These are phyloP conservation scores for Panzeria rudis DNA, from an alignment of 2,888 invertebrate genomes.

Conservation along the genomic window DNA sequence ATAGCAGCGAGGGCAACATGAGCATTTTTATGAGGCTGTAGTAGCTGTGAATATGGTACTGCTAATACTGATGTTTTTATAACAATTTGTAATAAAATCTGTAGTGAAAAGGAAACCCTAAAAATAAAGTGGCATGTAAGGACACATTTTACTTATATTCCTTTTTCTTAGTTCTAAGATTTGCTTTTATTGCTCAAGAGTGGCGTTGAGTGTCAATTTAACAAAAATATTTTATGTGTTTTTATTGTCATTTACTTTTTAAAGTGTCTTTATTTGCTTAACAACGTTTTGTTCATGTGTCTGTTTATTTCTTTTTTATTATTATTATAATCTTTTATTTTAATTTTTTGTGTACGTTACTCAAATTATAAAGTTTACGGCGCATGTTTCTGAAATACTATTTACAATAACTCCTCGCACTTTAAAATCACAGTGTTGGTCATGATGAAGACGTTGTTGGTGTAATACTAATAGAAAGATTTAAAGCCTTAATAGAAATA, in stretches of 20 bases:
- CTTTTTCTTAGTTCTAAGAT: neutral
- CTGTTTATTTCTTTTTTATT: neutral
- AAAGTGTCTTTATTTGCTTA: slow-evolving; percentile 7
- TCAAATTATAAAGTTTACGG: slow-evolving; percentile 61
- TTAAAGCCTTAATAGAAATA: too few species aligned
- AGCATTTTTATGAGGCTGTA: neutral
- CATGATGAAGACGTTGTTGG: neutral
- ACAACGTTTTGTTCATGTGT: neutral
- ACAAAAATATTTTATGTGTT: slow-evolving; percentile 10
- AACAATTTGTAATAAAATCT: neutral
- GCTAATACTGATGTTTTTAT: neutral
- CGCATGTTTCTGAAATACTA: slow-evolving; percentile 62
- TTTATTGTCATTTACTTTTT: slow-evolving; percentile 15
- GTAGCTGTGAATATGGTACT: neutral
- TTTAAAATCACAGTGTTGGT: slow-evolving; percentile 7
- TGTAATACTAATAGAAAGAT: too few species aligned
- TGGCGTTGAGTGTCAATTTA: slow-evolving; percentile 58
- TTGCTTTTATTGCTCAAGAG: slow-evolving; percentile 65
- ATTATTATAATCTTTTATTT: neutral
- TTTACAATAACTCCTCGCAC: slow-evolving; percentile 46
- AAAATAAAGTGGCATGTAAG: slow-evolving; percentile 29
- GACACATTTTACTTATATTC: neutral
- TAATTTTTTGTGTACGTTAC: slow-evolving; percentile 12
- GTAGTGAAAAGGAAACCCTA: slow-evolving; percentile 41
- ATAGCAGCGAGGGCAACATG: neutral